These are phyloP conservation scores for Acanthisitta chloris DNA, from an alignment of 2,113 vertebrate genomes.

Conservation along the genomic window DNA sequence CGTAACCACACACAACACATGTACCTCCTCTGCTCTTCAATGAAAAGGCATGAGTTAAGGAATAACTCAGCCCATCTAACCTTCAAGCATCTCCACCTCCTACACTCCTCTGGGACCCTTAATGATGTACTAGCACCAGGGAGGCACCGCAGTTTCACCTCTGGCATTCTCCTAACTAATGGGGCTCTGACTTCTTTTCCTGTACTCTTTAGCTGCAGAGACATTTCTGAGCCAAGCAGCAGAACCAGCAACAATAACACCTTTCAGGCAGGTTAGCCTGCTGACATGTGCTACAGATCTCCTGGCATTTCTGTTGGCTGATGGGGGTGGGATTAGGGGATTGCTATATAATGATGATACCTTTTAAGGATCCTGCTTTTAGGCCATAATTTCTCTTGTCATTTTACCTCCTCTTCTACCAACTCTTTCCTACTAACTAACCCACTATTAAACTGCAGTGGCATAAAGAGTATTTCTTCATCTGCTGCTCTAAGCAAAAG, in stretches of 20 bases:
- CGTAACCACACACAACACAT: background rate
- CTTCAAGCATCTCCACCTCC: slow-evolving; percentile 27
- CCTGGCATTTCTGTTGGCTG: slow-evolving; percentile 30
- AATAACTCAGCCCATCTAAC: background rate
- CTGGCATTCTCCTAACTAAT: slow-evolving; percentile 30
- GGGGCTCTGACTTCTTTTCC: slow-evolving; percentile 29
- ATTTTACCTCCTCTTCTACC: slow-evolving; percentile 33
- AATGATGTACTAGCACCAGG: slow-evolving; percentile 20
- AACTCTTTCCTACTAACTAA: background rate
- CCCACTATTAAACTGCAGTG: background rate
- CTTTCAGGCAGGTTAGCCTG: slow-evolving; percentile 31
- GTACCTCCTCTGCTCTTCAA: slow-evolving; percentile 1
- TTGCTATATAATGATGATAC: slow-evolving; percentile 25
- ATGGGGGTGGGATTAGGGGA: background rate
- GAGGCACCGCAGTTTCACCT: slow-evolving; percentile 21
- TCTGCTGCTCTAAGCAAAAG: slow-evolving; percentile 16
- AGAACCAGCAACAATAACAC: slow-evolving; percentile 42
- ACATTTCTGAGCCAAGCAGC: slow-evolving; percentile 30
- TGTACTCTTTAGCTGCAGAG: slow-evolving; percentile 25
- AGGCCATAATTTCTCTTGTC: slow-evolving; percentile 48
- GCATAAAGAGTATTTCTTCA: slow-evolving; percentile 22
- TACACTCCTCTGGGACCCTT: slow-evolving; percentile 25
- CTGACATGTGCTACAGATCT: slow-evolving; percentile 5
- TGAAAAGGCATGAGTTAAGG: slow-evolving; percentile 4
- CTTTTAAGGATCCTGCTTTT: slow-evolving; percentile 40